Percentiles rank a stretch among this genome's conserved stretches.
These are phyloP conservation scores for Drosophila flavopinicola DNA, from an alignment of 2,888 invertebrate genomes.

Conservation along the genomic window DNA sequence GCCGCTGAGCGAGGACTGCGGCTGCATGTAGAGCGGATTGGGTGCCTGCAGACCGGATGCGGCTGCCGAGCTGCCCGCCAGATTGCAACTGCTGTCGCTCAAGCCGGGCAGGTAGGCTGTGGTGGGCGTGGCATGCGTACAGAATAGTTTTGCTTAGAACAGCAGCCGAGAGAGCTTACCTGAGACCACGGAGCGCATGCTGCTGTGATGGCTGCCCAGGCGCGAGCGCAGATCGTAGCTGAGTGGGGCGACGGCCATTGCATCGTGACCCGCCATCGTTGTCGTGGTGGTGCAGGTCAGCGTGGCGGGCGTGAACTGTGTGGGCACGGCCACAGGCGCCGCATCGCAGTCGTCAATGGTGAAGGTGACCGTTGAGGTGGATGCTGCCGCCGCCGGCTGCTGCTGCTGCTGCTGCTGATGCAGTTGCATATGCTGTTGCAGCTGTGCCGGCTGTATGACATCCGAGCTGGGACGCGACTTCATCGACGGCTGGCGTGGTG, in stretches of 20 bases:
- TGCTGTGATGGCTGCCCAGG: conserved; percentile 79
- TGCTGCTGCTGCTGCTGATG: conserved; percentile 23
- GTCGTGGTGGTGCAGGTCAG: conserved; percentile 68
- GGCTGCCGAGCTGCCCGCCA: conserved; percentile 84
- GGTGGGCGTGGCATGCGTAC: neutral
- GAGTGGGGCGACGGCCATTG: conserved; percentile 52
- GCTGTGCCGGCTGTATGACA: conserved; percentile 61
- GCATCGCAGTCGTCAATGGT: conserved; percentile 68
- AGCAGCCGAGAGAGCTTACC: conserved; percentile 75
- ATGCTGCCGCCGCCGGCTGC: conserved; percentile 32
- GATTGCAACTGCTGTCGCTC: conserved; percentile 60
- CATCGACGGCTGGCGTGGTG: conserved; percentile 47
- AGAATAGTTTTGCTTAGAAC: neutral
- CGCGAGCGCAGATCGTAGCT: conserved; percentile 74
- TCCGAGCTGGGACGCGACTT: conserved; percentile 72
- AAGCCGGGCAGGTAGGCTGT: conserved; percentile 77
- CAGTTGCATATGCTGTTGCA: conserved; percentile 39
- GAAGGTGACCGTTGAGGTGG: conserved; percentile 73
- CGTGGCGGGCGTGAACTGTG: conserved; percentile 50
- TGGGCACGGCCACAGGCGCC: neutral
- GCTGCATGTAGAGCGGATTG: conserved; percentile 83
- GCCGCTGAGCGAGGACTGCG: conserved; percentile 84
- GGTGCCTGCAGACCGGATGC: conserved; percentile 56
- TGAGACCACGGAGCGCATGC: conserved; percentile 84
- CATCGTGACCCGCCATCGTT: conserved; percentile 62